Base-by-base conservation (phyloP, 2,797 vertebrate genomes). In the Karalla daura region DNA sequence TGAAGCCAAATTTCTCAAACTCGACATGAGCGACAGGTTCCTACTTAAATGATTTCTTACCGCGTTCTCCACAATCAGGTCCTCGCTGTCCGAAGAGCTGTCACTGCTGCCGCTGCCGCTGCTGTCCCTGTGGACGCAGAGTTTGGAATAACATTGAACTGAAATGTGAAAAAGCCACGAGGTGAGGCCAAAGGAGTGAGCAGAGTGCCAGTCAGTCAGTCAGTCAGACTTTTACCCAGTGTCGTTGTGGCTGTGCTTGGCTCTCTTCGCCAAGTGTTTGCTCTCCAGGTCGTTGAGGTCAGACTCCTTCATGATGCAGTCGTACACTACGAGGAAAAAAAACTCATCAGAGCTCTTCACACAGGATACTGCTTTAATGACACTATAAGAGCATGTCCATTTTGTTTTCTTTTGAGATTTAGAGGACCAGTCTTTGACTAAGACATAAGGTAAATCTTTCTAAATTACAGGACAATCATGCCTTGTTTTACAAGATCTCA, bases 191-290 rank as follows among this genome's bases (percentile, higher is more conserved):
- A n/a, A n/a, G n/a, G n/a, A n/a, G n/a, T n/a, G n/a, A n/a, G n/a
- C n/a, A n/a, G n/a, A n/a, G n/a, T n/a, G n/a, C n/a, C n/a, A n/a
- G n/a, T n/a, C n/a, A 30, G 25, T 6, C 15, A 53, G 12, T 1
- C 7, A 47, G 39, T 6, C 35, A 36, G 23, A 27, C 1, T 7
- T 86, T 89, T 93, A 98, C 96, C 94, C 92, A 4, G 93, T 77
- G 44, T 93, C 82, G 1, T 91, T 87, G 62, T 86, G 82, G 43
- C 58, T 90, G 46, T 83, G 89, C 65, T 94, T 95, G 64, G 94
- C 92, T 90, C 92, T 95, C 92, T 98, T 98, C 17, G 94, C 88
- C 81, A 95, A 52, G 65, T 97, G 95, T 61, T 93, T 92, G 74
- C 84, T 92, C 78, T 99, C 96, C 76, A 95, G 75, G 23, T 51